Conservation (phyloP, 2,888 invertebrate genomes). For the Timema cristinae region DNA sequence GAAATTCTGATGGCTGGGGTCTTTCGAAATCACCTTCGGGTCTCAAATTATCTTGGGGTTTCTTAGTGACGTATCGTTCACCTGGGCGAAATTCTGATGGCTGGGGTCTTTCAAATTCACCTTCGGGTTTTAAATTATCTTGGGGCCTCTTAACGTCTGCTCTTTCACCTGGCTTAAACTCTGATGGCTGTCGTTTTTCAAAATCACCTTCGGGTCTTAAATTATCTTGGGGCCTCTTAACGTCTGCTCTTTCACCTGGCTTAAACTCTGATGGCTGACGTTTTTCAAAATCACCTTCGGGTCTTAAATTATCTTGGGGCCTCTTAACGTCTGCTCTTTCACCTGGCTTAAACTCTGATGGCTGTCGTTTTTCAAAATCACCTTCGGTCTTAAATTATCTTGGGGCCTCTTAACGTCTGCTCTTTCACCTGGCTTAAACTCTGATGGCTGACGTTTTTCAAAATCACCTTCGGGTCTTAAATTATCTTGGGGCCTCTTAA, state of each 20-base stretch:
- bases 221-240: conserved; percentile 43
- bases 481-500: conserved; percentile 31
- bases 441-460: conserved; percentile 36
- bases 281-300: conserved; percentile 49
- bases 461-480: conserved; percentile 42
- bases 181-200: conserved; percentile 36
- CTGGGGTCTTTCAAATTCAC: conserved; percentile 46
- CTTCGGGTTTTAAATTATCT: conserved; percentile 59
- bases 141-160: conserved; percentile 48
- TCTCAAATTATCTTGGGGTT: conserved; percentile 42
- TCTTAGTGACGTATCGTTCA: conserved; percentile 36
- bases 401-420: conserved; percentile 37
- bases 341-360: conserved; percentile 26
- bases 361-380: conserved; percentile 38
- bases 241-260: conserved; percentile 34
- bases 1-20: conserved; percentile 31
- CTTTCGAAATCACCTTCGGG: conserved; percentile 47
- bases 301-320: conserved; percentile 42
- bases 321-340: conserved; percentile 39
- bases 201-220: conserved; percentile 43
- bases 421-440: conserved; percentile 41
- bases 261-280: conserved; percentile 25
- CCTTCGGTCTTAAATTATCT: conserved; percentile 58
- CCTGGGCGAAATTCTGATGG: conserved; percentile 43
- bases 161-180: conserved; percentile 34